Evolutionary conservation across 1,140 invertebrate species (phyloP).

Genomic region (Trialeurodes vaporariorum): DNA sequence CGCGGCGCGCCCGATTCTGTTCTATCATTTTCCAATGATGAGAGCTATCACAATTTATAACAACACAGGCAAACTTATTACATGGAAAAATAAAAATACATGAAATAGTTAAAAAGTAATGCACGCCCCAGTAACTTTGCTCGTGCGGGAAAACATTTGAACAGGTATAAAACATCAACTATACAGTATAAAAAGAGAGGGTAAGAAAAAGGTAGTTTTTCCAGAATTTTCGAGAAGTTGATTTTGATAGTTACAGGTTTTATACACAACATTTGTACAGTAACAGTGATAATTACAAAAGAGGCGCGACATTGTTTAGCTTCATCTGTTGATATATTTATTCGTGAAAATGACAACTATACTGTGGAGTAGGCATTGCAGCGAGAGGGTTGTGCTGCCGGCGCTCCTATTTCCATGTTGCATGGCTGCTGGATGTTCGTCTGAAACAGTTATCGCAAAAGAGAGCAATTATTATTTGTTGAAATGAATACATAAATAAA

Average conservation of each 20-base stretch:
- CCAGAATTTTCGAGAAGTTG: background rate
- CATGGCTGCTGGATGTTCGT: constrained; percentile 49
- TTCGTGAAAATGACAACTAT: background rate
- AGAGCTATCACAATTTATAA: background rate
- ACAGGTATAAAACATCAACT: background rate
- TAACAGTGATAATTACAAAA: background rate
- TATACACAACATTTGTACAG: background rate
- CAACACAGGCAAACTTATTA: background rate
- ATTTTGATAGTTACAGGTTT: background rate
- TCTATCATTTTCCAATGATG: background rate
- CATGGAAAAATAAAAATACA: background rate
- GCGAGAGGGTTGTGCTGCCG: constrained; percentile 28
- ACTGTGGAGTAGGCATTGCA: constrained; percentile 6
- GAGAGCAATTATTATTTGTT: no score
- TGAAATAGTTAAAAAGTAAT: background rate
- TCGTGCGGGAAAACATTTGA: background rate
- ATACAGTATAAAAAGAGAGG: background rate
- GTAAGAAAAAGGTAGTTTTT: background rate
- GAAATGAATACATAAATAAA: no score
- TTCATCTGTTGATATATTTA: background rate
- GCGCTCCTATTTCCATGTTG: constrained; percentile 46
- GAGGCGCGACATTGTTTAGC: background rate
- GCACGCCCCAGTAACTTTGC: background rate
- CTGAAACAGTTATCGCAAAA: no score
- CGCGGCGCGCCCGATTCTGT: background rate